Conservation (phyloP, 2,797 vertebrate species). For the Sparidentex hasta region DNA sequence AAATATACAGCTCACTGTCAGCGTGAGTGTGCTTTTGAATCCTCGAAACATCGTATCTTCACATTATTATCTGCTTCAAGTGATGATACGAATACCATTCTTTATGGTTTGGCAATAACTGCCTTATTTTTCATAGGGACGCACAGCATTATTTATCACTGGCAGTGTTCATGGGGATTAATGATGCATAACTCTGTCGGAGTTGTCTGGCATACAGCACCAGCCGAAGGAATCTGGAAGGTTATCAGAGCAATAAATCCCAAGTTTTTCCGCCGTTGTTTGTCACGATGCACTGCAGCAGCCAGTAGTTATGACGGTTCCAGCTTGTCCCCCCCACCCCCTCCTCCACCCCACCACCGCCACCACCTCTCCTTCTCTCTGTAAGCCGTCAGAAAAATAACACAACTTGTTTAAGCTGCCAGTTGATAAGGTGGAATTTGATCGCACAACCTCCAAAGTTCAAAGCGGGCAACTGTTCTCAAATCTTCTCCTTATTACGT, state of each 20-base stretch:
- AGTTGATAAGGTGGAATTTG: slow-evolving; percentile 77
- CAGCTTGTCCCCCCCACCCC: slow-evolving; percentile 35
- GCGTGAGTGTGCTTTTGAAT: slow-evolving; percentile 68
- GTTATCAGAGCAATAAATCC: slow-evolving; percentile 87
- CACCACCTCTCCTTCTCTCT: slow-evolving; percentile 16
- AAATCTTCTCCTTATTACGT: slow-evolving; percentile 71
- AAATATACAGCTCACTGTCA: slow-evolving; percentile 74
- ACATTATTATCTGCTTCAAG: slow-evolving; percentile 78
- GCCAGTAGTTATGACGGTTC: slow-evolving; percentile 72
- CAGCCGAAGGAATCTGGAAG: slow-evolving; percentile 83
- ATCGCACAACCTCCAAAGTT: slow-evolving; percentile 73
- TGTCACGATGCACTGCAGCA: slow-evolving; percentile 78
- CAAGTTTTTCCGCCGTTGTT: slow-evolving; percentile 75
- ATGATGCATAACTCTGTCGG: slow-evolving; percentile 83
- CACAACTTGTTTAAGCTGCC: slow-evolving; percentile 74
- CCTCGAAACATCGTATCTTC: slow-evolving; percentile 73
- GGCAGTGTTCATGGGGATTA: slow-evolving; percentile 80
- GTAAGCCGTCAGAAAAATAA: slow-evolving; percentile 71
- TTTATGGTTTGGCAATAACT: slow-evolving; percentile 84
- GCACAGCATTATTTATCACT: slow-evolving; percentile 82
- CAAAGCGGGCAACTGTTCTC: slow-evolving; percentile 76
- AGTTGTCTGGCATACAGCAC: slow-evolving; percentile 78
- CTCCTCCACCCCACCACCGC: neutral
- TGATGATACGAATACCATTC: slow-evolving; percentile 76
- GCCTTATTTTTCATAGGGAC: slow-evolving; percentile 82